Percentiles rank a stretch among this genome's conserved stretches.
Evolutionary conservation across 2,888 invertebrate species (phyloP).

Genomic region (Strigamia transsilvanica): DNA sequence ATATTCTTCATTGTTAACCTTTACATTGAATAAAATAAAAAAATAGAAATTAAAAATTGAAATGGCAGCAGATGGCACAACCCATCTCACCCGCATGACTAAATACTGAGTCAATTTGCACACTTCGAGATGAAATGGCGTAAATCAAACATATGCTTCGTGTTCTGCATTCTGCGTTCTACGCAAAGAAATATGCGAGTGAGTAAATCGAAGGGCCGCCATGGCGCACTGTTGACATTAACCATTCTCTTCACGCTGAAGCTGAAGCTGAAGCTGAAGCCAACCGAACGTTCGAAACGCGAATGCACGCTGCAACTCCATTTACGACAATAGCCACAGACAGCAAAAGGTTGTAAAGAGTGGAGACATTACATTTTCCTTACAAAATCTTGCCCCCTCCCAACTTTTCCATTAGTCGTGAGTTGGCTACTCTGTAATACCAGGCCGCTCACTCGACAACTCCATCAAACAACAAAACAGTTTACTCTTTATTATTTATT

Average conservation of each 20-base stretch:
- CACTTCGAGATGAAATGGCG: neutral
- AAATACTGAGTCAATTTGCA: neutral
- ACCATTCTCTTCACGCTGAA: neutral
- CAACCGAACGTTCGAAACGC: no score
- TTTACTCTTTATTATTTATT: no score
- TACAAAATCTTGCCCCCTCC: neutral
- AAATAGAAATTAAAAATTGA: neutral
- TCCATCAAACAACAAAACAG: no score
- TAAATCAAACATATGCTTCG: neutral
- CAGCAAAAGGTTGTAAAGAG: neutral
- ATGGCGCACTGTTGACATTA: neutral
- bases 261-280: neutral
- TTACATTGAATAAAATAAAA: no score
- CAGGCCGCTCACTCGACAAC: no score
- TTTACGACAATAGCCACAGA: conserved; percentile 24
- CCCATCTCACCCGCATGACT: no score
- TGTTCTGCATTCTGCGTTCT: no score
- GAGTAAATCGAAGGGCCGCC: neutral
- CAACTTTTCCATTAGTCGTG: conserved; percentile 16
- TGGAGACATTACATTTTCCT: neutral
- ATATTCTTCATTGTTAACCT: no score
- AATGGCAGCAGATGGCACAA: neutral
- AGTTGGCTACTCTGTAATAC: neutral
- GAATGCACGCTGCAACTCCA: neutral
- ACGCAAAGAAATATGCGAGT: neutral